Conservation (phyloP, 1,140 invertebrate species). For the Scylla paramamosain region DNA sequence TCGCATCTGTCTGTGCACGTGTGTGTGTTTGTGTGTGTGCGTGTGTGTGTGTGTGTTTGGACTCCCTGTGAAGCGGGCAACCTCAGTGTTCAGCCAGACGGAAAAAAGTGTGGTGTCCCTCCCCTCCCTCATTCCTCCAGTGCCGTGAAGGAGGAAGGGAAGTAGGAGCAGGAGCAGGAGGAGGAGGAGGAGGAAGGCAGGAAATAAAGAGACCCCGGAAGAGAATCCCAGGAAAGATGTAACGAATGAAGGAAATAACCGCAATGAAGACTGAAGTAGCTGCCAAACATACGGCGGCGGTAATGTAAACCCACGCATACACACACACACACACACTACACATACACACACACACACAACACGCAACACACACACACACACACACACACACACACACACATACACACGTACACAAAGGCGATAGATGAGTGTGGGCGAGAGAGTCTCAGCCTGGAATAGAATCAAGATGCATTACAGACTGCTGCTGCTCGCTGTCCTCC, state of each 20-base stretch:
- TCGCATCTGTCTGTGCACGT: neutral
- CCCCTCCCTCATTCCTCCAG: neutral
- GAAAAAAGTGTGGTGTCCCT: neutral
- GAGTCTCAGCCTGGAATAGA: conserved; percentile 47
- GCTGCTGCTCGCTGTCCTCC: conserved; percentile 59
- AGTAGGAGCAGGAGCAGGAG: conserved; percentile 9
- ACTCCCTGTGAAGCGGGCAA: neutral
- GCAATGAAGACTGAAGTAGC: neutral
- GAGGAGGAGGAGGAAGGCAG: conserved; percentile 45
- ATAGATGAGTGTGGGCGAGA: conserved; percentile 59
- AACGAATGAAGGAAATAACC: neutral
- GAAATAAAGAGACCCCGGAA: neutral
- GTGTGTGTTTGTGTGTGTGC: neutral
- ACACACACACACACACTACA: no score
- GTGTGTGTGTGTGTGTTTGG: neutral
- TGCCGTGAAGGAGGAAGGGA: neutral
- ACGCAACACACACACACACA: no score
- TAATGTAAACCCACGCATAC: no score
- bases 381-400: neutral
- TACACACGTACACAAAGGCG: neutral
- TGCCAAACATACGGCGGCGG: no score
- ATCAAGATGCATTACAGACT: conserved; percentile 73
- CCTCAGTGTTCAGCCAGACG: conserved; percentile 18
- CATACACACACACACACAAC: neutral
- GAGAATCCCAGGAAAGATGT: neutral